phyloP scores from a whole-genome alignment of 2,888 invertebrate genomes.

The Hydropsyche betteni region DNA sequence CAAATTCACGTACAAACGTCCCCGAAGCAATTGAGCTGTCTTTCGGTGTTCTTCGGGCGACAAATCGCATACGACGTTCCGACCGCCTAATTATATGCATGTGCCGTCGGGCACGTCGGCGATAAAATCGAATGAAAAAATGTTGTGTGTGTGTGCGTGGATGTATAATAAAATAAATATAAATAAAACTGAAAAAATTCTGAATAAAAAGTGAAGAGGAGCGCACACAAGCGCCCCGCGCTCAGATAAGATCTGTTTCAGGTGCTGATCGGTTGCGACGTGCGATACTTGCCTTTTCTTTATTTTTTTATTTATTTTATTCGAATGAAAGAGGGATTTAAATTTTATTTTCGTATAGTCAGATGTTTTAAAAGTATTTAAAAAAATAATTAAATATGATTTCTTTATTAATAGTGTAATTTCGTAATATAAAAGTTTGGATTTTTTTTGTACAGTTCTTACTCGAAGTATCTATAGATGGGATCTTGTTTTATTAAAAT shows the following conservation, averaged over 20 bases:
- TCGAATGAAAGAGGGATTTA: background rate
- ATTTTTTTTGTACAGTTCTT: no score
- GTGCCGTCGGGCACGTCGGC: background rate
- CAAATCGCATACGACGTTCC: constrained; percentile 27
- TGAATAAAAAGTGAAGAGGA: constrained; percentile 10
- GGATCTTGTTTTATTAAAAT: no score
- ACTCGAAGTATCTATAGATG: no score
- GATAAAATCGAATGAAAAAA: background rate
- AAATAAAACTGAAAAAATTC: no score
- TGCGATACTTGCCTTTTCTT: constrained; percentile 13
- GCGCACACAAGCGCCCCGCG: background rate
- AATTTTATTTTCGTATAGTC: background rate
- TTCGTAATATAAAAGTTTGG: no score
- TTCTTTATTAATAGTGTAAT: no score
- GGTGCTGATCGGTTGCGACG: constrained; percentile 22
- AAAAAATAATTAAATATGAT: no score
- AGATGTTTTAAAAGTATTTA: no score
- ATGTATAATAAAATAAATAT: no score
- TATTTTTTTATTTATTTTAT: constrained; percentile 10
- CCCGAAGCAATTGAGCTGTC: constrained; percentile 25
- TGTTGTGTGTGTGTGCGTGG: no score
- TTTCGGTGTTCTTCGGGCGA: constrained; percentile 4
- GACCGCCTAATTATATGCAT: constrained; percentile 17
- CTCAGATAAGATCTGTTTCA: constrained; percentile 21
- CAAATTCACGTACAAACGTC: constrained; percentile 14